Conservation (phyloP, 1,140 invertebrate genomes). For the Cherax quadricarinatus region DNA sequence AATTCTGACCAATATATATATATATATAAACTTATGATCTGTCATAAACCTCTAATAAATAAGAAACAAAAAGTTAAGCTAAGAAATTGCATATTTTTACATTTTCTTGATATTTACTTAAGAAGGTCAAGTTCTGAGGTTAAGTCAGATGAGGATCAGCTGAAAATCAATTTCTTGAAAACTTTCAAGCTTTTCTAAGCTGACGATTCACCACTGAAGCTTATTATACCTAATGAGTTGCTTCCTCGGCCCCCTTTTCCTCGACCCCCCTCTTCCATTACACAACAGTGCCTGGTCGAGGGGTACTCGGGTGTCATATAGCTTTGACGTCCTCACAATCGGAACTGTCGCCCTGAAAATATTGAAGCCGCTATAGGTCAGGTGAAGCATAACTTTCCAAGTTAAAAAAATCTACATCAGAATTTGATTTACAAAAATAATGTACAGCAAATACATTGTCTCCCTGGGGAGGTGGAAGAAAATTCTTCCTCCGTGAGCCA, state of each 20-base stretch:
- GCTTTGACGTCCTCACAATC: conserved; percentile 59
- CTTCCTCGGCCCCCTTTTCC: too few relatives aligned
- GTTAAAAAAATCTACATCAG: too few relatives aligned
- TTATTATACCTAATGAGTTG: too few relatives aligned
- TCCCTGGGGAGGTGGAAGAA: too few relatives aligned
- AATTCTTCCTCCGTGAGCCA: too few relatives aligned
- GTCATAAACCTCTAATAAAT: not conserved
- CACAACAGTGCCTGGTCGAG: conserved; percentile 72
- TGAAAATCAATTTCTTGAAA: too few relatives aligned
- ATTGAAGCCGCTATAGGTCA: not conserved
- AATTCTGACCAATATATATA: too few relatives aligned
- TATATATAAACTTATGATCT: not conserved
- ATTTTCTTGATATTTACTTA: not conserved
- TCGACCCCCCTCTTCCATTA: conserved; percentile 20
- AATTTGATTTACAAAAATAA: too few relatives aligned
- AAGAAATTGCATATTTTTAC: not conserved
- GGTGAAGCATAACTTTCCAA: too few relatives aligned
- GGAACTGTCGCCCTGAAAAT: conserved; percentile 62
- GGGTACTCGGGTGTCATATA: conserved; percentile 71
- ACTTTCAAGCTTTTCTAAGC: too few relatives aligned
- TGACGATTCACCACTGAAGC: too few relatives aligned
- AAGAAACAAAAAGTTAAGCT: not conserved
- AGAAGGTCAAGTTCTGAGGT: not conserved
- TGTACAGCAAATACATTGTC: too few relatives aligned
- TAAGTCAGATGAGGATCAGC: not conserved